Percentiles rank a stretch among this genome's conserved stretches.
Conservation (phyloP, 1,140 invertebrate genomes). For the Odontomachus brunneus region DNA sequence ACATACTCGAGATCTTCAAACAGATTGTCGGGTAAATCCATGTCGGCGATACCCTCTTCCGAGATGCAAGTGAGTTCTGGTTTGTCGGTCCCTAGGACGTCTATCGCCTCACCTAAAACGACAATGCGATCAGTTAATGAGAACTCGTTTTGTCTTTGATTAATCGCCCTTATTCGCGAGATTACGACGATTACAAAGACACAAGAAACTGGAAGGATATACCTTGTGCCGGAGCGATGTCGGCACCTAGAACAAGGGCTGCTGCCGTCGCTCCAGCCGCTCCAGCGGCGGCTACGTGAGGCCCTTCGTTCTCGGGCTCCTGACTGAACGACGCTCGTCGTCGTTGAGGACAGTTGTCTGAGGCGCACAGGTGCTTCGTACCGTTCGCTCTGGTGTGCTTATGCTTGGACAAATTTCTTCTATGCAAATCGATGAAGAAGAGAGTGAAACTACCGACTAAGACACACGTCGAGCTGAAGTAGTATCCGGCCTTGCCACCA, state of each 20-base stretch:
- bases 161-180: not conserved
- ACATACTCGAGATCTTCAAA: conserved; percentile 93
- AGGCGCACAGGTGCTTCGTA: conserved; percentile 86
- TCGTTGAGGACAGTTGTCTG: conserved; percentile 86
- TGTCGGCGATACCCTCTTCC: conserved; percentile 93
- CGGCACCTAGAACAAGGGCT: conserved; percentile 81
- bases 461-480: conserved; percentile 92
- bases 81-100: conserved; percentile 84
- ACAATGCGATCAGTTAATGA: not conserved
- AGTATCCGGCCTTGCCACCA: conserved; percentile 92
- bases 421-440: conserved; percentile 92
- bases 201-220: conserved; percentile 10
- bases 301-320: conserved; percentile 86
- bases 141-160: not conserved
- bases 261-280: conserved; percentile 84
- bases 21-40: conserved; percentile 93
- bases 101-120: conserved; percentile 71
- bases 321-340: conserved; percentile 87
- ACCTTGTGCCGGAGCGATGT: conserved; percentile 78
- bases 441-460: conserved; percentile 91
- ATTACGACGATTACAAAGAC: not conserved
- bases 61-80: conserved; percentile 94
- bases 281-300: conserved; percentile 77
- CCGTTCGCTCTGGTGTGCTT: conserved; percentile 89
- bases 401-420: conserved; percentile 88